Base-by-base conservation (phyloP, 2,113 vertebrate genomes). In the Penelope pileata region DNA sequence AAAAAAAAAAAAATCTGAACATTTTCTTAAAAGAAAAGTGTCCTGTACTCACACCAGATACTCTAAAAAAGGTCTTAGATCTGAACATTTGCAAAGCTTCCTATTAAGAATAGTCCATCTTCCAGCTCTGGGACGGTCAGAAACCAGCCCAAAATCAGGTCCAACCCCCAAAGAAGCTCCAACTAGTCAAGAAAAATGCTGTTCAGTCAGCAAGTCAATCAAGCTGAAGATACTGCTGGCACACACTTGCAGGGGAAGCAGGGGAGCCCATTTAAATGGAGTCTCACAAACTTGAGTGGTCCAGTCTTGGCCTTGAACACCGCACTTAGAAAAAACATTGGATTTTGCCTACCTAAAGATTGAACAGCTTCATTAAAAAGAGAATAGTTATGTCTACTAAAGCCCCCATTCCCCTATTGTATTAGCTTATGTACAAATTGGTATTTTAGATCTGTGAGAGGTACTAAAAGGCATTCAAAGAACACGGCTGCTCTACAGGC, bases 261-360 rank as follows among this genome's bases (percentile, higher is more conserved):
- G 8, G 7, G 40, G 24, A 87, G 10, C 22, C 32, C 17, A 16
- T 12, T 51, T 58, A n/a, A 42, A 0, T 0, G 36, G 36, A 66
- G 32, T 5, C 26, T 42, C 47, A 50, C 21, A 32, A n/a, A 7
- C n/a, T 18, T 38, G 6, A 5, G 6, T 21, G 22, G 8, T 54
- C 34, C 4, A 4, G 11, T 51, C 56, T 50, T 51, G 40, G 43
- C 38, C 62, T 62, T 62, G 13, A 84, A 78, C 47, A 50, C 47
- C 26, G 38, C 34, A 51, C 16, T 38, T 63, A 40, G 36, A 63
- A 63, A 63, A 38, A 63, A 29, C 6, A 38, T 12, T 40, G 27
- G 38, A 63, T 63, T 17, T 40, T 40, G 36, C 26, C 38, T 29
- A 63, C 26, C 13, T 16, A 21, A 51, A 27, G 17, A 29, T 29